Percentiles rank a stretch among this genome's conserved stretches.
phyloP scores from a whole-genome alignment of 2,113 vertebrate genomes.

The Corythaeola cristata region DNA sequence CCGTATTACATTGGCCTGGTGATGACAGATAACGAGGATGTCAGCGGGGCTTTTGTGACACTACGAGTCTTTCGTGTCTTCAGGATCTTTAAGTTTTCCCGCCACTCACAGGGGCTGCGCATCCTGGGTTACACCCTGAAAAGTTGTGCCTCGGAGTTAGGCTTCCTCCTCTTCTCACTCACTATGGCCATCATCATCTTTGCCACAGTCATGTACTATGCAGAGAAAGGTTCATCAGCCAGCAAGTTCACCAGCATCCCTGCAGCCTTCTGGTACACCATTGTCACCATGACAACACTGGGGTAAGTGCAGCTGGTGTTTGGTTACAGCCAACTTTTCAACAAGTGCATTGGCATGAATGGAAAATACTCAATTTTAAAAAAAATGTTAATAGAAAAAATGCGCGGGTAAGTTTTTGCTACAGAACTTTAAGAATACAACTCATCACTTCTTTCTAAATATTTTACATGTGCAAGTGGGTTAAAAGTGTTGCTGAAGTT shows the following conservation, averaged over 20 bases:
- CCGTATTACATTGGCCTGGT: slow-evolving; percentile 96
- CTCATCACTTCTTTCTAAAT: not conserved
- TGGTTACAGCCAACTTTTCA: slow-evolving; percentile 36
- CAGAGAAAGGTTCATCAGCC: slow-evolving; percentile 91
- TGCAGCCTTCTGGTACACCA: slow-evolving; percentile 99
- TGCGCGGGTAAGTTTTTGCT: not conserved
- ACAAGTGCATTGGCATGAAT: not conserved
- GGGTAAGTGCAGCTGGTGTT: slow-evolving; percentile 84
- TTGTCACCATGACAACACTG: slow-evolving; percentile 98
- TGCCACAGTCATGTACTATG: slow-evolving; percentile 99
- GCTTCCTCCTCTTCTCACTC: slow-evolving; percentile 97
- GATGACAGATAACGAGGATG: slow-evolving; percentile 97
- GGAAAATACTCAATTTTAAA: not conserved
- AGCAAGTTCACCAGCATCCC: slow-evolving; percentile 99
- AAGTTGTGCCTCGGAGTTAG: slow-evolving; percentile 96
- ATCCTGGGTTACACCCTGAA: slow-evolving; percentile 96
- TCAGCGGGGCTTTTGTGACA: slow-evolving; percentile 97
- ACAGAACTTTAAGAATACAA: not conserved
- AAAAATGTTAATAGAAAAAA: not conserved
- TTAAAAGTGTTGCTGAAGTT: not conserved
- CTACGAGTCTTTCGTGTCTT: slow-evolving; percentile 96
- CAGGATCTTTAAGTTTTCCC: slow-evolving; percentile 98
- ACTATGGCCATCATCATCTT: slow-evolving; percentile 99
- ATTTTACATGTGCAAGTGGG: not conserved
- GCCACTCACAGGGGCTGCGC: slow-evolving; percentile 95